Evolutionary conservation across 2,888 invertebrate species (phyloP).

Genomic region (Apamea crenata): DNA sequence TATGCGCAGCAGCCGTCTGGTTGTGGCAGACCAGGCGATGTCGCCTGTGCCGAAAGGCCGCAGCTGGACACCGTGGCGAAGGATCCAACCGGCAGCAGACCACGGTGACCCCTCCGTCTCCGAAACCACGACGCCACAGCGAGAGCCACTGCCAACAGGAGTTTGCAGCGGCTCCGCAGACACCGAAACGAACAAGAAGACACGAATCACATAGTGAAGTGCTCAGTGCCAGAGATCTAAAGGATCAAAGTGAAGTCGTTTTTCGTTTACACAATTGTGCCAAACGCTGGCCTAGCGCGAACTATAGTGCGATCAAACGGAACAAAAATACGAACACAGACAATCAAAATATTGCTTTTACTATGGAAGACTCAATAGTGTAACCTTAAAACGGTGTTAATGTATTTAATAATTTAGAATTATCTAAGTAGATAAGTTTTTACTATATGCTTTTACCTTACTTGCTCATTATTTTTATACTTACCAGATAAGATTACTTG

Average conservation of each 20-base stretch:
- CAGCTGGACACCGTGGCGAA: not conserved
- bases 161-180: not conserved
- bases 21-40: not conserved
- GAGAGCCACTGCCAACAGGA: not conserved
- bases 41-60: not conserved
- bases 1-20: constrained; percentile 10
- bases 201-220: not conserved
- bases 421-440: too few relatives aligned
- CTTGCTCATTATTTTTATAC: too few relatives aligned
- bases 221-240: not conserved
- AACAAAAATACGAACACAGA: too few relatives aligned
- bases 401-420: too few relatives aligned
- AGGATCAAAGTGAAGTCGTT: not conserved
- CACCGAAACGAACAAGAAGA: not conserved
- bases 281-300: not conserved
- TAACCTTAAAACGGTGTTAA: too few relatives aligned
- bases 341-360: too few relatives aligned
- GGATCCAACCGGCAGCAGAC: not conserved
- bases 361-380: too few relatives aligned
- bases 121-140: not conserved
- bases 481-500: not conserved
- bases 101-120: not conserved
- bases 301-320: not conserved
- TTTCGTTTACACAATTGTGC: not conserved
- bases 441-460: too few relatives aligned